Percentiles rank a stretch among this genome's conserved stretches.
phyloP scores from a whole-genome alignment of 2,113 vertebrate genomes.

The Myanophis thanlyinensis region DNA sequence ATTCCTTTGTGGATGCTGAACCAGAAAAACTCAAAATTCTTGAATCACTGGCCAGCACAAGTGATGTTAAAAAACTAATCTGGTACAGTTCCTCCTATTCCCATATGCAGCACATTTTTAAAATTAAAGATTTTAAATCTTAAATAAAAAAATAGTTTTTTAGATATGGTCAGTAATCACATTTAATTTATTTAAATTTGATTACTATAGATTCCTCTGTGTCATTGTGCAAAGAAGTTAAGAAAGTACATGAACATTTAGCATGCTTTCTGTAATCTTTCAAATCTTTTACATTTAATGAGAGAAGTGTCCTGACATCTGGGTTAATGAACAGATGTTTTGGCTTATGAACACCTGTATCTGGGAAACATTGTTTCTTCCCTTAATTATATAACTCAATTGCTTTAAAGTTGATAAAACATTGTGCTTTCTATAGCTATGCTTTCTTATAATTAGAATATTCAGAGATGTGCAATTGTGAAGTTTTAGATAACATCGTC shows the following conservation, averaged over 20 bases:
- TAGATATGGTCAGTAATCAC: not conserved
- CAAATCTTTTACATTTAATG: not conserved
- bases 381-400: not conserved
- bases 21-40: constrained; percentile 87
- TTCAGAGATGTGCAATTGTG: not conserved
- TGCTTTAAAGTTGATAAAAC: not conserved
- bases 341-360: not conserved
- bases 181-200: not conserved
- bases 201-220: not conserved
- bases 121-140: not conserved
- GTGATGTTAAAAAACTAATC: constrained; percentile 72
- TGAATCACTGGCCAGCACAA: constrained; percentile 83
- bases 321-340: not conserved
- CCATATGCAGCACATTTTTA: not conserved
- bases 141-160: not conserved
- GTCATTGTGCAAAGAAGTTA: not conserved
- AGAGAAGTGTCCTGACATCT: not conserved
- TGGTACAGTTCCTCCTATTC: constrained; percentile 68
- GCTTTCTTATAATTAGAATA: not conserved
- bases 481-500: not conserved
- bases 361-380: not conserved
- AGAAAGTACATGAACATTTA: not conserved
- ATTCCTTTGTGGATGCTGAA: constrained; percentile 69
- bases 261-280: not conserved
- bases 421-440: not conserved